A percentile compares a stretch with the other conserved stretches of the same genome.
phyloP scores from a whole-genome alignment of 2,797 vertebrate genomes.

The Liasis olivaceus region DNA sequence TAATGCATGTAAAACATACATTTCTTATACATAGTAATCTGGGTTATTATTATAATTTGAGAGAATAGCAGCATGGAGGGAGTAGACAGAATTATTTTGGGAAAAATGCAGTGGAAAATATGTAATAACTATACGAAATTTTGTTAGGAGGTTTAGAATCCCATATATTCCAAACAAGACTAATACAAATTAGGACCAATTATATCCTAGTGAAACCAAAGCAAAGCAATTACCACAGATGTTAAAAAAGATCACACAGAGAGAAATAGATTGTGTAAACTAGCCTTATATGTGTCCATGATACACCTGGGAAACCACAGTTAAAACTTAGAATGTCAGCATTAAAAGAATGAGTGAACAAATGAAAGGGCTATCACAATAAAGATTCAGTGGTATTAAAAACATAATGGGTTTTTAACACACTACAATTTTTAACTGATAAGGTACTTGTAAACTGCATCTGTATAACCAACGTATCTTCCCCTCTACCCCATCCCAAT shows the following conservation, averaged over 20 bases:
- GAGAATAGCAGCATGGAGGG: neutral
- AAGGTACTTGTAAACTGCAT: neutral
- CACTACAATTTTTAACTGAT: neutral
- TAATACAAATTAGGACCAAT: neutral
- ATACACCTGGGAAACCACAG: neutral
- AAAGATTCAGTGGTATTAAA: neutral
- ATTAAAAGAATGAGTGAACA: neutral
- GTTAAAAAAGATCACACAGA: neutral
- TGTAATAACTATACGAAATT: neutral
- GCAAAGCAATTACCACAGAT: slow-evolving; percentile 7
- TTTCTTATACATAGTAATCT: neutral
- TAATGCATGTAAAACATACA: neutral
- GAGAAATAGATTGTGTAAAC: neutral
- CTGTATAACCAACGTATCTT: neutral
- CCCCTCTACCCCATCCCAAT: neutral
- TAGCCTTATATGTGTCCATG: neutral
- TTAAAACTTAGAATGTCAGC: neutral
- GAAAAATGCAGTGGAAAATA: neutral
- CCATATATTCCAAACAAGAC: neutral
- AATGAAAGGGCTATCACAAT: neutral
- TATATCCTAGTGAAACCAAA: neutral
- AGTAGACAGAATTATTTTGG: neutral
- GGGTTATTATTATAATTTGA: neutral
- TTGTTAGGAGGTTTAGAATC: neutral
- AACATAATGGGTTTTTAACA: neutral